Evolutionary conservation across 2,113 vertebrate genomes (phyloP).

Genomic region (Thalassoma bifasciatum): DNA sequence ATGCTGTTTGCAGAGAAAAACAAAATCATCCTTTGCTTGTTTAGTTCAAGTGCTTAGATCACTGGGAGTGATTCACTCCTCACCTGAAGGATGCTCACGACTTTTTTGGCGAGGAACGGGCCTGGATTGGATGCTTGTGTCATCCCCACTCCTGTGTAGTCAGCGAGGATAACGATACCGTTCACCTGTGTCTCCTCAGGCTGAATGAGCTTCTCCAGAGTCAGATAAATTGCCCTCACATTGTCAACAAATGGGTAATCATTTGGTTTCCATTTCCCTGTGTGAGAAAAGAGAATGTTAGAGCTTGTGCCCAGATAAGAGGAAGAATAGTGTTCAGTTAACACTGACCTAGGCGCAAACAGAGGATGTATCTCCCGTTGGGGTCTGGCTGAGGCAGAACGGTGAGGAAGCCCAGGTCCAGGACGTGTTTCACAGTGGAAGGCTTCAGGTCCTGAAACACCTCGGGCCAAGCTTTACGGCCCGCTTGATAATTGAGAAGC

Average conservation of each 20-base stretch:
- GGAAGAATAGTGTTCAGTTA: too few species aligned
- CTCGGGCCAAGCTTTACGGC: conserved; percentile 93
- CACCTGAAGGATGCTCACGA: conserved; percentile 98
- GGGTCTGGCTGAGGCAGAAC: conserved; percentile 91
- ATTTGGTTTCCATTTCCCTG: conserved; percentile 96
- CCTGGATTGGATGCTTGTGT: conserved; percentile 98
- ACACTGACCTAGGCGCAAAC: conserved; percentile 90
- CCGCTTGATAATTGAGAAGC: conserved; percentile 94
- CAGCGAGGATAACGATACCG: conserved; percentile 95
- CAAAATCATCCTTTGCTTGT: neutral
- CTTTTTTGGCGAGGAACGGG: conserved; percentile 97
- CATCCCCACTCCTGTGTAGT: conserved; percentile 97
- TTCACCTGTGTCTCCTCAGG: conserved; percentile 98
- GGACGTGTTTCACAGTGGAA: conserved; percentile 90
- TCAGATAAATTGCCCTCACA: conserved; percentile 95
- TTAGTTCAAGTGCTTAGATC: neutral
- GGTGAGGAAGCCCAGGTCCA: conserved; percentile 94
- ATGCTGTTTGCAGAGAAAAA: neutral
- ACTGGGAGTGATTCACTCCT: conserved; percentile 29
- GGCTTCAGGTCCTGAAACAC: conserved; percentile 94
- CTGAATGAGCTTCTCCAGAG: conserved; percentile 97
- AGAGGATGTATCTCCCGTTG: conserved; percentile 92
- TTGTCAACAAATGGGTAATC: conserved; percentile 97
- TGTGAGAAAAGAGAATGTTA: conserved; percentile 16
- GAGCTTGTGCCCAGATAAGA: too few species aligned